phyloP scores from a whole-genome alignment of 2,113 vertebrate genomes.

The Scytalopus superciliaris region DNA sequence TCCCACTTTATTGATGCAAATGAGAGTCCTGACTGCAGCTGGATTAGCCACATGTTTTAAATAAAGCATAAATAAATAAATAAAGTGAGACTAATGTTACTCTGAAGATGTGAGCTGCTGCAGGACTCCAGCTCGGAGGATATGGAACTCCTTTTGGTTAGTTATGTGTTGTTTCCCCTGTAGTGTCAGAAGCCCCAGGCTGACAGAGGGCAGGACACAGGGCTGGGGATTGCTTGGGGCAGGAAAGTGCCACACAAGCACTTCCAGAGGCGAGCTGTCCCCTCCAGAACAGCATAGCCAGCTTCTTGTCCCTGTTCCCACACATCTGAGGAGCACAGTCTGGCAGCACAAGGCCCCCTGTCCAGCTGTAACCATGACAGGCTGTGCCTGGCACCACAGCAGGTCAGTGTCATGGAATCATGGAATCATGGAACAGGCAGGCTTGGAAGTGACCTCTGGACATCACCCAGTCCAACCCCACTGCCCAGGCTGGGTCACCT shows the following conservation, averaged over 20 bases:
- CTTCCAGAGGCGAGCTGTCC: too few species aligned
- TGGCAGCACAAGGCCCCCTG: background rate
- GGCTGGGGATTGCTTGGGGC: fast-evolving
- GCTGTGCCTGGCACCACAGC: fast-evolving
- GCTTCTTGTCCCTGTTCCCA: fast-evolving
- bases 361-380: fast-evolving
- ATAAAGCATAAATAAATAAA: too few species aligned
- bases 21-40: background rate
- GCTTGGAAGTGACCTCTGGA: background rate
- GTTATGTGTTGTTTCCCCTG: fast-evolving
- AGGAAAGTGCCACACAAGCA: fast-evolving
- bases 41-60: background rate
- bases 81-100: too few species aligned
- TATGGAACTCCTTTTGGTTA: fast-evolving
- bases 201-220: too few species aligned
- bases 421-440: background rate
- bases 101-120: background rate
- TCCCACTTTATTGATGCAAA: background rate
- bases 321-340: fast-evolving
- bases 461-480: background rate
- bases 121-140: fast-evolving
- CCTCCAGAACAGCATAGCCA: background rate
- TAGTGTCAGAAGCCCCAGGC: fast-evolving
- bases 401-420: fast-evolving
- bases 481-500: background rate